Percentiles rank a stretch among this genome's conserved stretches.
phyloP scores from a whole-genome alignment of 2,113 vertebrate species.

The Zosterops hypoxanthus region DNA sequence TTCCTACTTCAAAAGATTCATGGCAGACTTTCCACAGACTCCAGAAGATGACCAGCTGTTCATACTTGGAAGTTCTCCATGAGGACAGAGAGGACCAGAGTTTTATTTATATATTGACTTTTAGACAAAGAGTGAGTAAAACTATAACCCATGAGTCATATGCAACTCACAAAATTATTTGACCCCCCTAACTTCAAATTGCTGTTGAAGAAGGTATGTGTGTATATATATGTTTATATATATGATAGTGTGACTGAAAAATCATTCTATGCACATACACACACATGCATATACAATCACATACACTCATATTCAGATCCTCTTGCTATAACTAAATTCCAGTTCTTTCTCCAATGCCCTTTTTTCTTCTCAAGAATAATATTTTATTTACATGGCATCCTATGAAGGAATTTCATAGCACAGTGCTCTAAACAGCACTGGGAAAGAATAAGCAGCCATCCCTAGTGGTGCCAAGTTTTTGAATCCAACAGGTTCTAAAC shows the following conservation, averaged over 20 bases:
- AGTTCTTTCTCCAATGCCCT: background rate
- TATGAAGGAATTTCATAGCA: background rate
- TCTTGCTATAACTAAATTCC: background rate
- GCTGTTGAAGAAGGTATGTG: background rate
- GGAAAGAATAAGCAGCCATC: background rate
- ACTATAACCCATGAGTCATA: background rate
- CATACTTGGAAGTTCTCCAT: background rate
- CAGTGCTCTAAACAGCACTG: background rate
- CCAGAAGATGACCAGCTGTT: background rate
- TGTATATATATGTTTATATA: accelerated
- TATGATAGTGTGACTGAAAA: background rate
- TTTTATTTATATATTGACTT: background rate
- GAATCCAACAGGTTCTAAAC: background rate
- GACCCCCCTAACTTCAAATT: background rate
- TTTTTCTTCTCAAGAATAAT: background rate
- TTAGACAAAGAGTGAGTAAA: background rate
- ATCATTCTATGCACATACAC: background rate
- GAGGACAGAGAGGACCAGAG: background rate
- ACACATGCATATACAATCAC: background rate
- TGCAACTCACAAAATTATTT: background rate
- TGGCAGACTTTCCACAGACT: background rate
- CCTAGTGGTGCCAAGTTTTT: background rate
- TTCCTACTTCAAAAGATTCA: background rate
- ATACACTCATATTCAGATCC: background rate
- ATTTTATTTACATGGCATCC: background rate